These are phyloP conservation scores for Synergus itoensis DNA, from an alignment of 2,888 invertebrate genomes.

Conservation along the genomic window DNA sequence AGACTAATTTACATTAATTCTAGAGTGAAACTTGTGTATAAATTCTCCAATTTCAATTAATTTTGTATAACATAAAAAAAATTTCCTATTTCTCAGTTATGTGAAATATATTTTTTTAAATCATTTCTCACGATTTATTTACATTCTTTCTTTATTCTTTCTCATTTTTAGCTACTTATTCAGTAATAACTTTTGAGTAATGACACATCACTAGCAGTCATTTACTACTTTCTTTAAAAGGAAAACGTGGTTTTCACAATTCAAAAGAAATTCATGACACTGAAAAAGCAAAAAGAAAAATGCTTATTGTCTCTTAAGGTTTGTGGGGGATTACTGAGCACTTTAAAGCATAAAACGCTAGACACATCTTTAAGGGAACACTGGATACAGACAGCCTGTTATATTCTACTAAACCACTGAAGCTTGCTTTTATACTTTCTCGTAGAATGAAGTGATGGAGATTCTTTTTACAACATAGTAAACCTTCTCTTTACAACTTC, in stretches of 20 bases:
- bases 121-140: neutral
- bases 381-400: neutral
- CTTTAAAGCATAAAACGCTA: neutral
- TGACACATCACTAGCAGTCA: neutral
- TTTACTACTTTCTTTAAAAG: neutral
- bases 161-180: neutral
- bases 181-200: neutral
- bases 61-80: no score
- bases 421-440: conserved; percentile 11
- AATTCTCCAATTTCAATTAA: no score
- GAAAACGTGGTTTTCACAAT: neutral
- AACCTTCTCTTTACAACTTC: neutral
- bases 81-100: no score
- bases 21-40: neutral
- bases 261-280: neutral
- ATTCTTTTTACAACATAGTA: neutral
- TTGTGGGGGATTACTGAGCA: neutral
- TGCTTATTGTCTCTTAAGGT: neutral
- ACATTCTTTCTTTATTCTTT: neutral
- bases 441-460: neutral
- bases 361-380: neutral
- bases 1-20: conserved; percentile 2
- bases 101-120: no score
- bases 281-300: neutral
- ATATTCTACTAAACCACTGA: conserved; percentile 1